Evolutionary conservation across 1,140 invertebrate genomes (phyloP).

Genomic region (Gyrodactylus bullatarudis): DNA sequence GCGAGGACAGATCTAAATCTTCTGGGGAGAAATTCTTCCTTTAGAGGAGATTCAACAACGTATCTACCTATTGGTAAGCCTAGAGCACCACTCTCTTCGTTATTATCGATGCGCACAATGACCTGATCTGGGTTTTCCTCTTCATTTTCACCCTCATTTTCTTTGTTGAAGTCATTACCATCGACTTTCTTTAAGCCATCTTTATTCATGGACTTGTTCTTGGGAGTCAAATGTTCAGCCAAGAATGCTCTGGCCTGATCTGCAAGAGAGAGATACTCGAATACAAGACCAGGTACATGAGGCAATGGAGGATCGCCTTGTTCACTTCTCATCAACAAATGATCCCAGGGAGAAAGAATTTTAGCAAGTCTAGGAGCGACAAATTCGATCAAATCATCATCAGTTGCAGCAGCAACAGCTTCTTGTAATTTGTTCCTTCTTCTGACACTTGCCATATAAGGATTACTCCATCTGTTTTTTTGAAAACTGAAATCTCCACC

Average conservation of each 20-base stretch:
- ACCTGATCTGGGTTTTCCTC: background rate
- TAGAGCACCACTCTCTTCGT: background rate
- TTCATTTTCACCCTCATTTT: background rate
- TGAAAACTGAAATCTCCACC: background rate
- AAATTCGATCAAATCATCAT: slow-evolving; percentile 22
- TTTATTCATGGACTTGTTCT: background rate
- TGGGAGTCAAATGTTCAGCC: background rate
- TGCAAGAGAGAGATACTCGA: background rate
- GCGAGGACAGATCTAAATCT: background rate
- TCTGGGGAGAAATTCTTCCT: background rate
- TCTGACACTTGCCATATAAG: background rate
- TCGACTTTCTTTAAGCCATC: no score
- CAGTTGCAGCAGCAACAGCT: slow-evolving; percentile 7
- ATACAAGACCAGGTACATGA: background rate
- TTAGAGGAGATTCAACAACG: background rate
- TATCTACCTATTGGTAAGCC: background rate
- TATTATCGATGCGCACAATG: background rate
- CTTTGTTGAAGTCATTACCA: background rate
- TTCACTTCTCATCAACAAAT: slow-evolving; percentile 20
- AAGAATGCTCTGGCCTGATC: background rate
- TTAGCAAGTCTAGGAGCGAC: slow-evolving; percentile 19
- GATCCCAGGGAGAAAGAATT: slow-evolving; percentile 20
- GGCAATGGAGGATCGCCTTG: slow-evolving; percentile 3
- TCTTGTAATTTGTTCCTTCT: background rate
- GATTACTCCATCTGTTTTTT: background rate